Percentiles rank a stretch among this genome's conserved stretches.
Evolutionary conservation across 53 echinoderm and acorn worm species (phyloP).

Genomic region (Antedon mediterranea): DNA sequence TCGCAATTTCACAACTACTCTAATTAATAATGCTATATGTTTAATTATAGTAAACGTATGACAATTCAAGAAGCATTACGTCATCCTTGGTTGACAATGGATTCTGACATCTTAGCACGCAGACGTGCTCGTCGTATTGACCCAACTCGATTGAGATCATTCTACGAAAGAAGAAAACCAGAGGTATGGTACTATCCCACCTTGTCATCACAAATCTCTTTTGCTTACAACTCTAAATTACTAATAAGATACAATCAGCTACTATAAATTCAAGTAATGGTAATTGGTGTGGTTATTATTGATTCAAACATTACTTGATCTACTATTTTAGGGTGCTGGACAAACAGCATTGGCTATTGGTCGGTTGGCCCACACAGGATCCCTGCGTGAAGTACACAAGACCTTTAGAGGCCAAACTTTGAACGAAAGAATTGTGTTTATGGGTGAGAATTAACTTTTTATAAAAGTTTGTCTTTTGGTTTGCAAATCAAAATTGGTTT

Average conservation of each 20-base stretch:
- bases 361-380: conserved; percentile 89
- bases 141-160: conserved; percentile 58
- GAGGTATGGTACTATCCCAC: conserved; percentile 42
- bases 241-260: too few species aligned
- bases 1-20: too few species aligned
- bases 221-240: too few species aligned
- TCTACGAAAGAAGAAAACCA: conserved; percentile 59
- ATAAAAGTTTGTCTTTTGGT: too few species aligned
- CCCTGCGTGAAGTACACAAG: conserved; percentile 85
- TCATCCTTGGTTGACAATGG: conserved; percentile 95
- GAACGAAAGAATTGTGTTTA: conserved; percentile 71
- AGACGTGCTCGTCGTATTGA: conserved; percentile 81
- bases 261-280: too few species aligned
- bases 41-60: conserved; percentile 54
- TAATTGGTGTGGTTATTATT: too few species aligned
- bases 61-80: conserved; percentile 80
- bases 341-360: conserved; percentile 74
- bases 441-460: conserved; percentile 97
- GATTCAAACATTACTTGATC: too few species aligned
- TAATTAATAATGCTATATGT: too few species aligned
- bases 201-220: too few species aligned
- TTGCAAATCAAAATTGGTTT: too few species aligned
- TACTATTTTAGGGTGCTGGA: conserved; percentile 57
- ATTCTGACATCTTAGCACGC: conserved; percentile 79
- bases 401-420: conserved; percentile 64